These are phyloP conservation scores for Brenthis hecate DNA, from an alignment of 2,888 invertebrate genomes.

Conservation along the genomic window DNA sequence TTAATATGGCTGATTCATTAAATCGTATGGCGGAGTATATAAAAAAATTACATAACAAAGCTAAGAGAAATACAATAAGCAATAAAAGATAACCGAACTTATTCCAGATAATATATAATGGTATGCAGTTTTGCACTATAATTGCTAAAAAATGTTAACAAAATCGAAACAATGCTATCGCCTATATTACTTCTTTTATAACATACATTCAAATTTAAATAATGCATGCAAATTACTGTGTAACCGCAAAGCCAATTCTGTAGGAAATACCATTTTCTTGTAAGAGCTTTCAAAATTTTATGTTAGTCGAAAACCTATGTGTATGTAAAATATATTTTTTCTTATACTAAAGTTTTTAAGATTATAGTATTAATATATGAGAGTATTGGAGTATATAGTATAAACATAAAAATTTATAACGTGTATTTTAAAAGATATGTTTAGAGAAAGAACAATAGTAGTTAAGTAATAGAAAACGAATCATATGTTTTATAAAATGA, in stretches of 20 bases:
- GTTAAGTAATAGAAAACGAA: too few relatives aligned
- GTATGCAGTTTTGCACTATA: conserved; percentile 10
- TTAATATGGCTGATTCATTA: too few relatives aligned
- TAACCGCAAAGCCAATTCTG: conserved; percentile 32
- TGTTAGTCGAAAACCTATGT: conserved; percentile 2
- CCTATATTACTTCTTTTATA: conserved; percentile 21
- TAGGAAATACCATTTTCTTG: conserved; percentile 31
- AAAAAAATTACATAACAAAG: too few relatives aligned
- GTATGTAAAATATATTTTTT: neutral
- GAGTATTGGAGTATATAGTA: too few relatives aligned
- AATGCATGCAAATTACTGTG: conserved; percentile 35
- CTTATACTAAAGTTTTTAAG: neutral
- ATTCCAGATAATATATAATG: neutral
- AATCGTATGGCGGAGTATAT: too few relatives aligned
- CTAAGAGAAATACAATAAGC: too few relatives aligned
- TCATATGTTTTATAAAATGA: too few relatives aligned
- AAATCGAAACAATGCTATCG: conserved; percentile 16
- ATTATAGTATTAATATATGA: too few relatives aligned
- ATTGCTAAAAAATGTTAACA: conserved; percentile 28
- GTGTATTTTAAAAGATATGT: too few relatives aligned
- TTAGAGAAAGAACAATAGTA: too few relatives aligned
- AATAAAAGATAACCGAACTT: conserved; percentile 4
- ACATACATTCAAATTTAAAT: conserved; percentile 33
- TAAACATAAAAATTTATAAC: too few relatives aligned
- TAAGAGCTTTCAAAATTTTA: conserved; percentile 21